Evolutionary conservation across 1,140 invertebrate species (phyloP), one percentile per base, ranked within the genome.

Genomic region (Zaprionus vittiger): DNA sequence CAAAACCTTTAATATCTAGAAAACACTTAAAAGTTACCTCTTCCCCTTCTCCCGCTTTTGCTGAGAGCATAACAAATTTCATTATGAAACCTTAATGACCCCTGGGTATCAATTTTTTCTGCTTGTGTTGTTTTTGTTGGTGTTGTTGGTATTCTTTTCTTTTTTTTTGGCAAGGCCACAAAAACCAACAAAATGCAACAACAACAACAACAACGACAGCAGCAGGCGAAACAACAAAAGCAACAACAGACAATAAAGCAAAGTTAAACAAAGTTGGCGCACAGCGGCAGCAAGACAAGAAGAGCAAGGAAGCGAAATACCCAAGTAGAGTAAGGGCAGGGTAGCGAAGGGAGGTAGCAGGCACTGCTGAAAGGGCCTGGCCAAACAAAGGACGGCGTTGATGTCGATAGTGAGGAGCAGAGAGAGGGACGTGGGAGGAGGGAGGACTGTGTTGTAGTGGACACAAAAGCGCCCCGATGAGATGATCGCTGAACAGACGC

Each of bases 241-340:
- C 44, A 78, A 79, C 68, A 77, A 65, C 73, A 65, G 77, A 87
- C 78, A 81, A 87, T 79, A 89, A 81, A 73, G 75, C 77, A 80
- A 87, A 80, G 73, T 89, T 87, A 89, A 87, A 83, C 81, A 90
- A 87, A 89, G 80, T 87, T 83, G 77, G 80, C 80, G 83, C 83
- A 84, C 73, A 49, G 49, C 41, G n/a, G 60, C 55, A 61, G 52
- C 44, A 54, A 57, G 37, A 55, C 37, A 20, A 44, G 54, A 15
- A 26, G 52, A 49, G 38, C 41, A 47, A 17, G n/a, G 6, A 37
- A n/a, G 12, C 31, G 15, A 69, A 70, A 56, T 47, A n/a, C 37
- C 26, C 15, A 57, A 67, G 31, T 12, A 54, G 34, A n/a, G 9
- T 5, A 61, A 38, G 14, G 26, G 37, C 20, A 11, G 62, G 11